Evolutionary conservation across 1,140 invertebrate species (phyloP), one percentile per base, ranked within the genome.

Genomic region (Lordiphosa stackelbergi): DNA sequence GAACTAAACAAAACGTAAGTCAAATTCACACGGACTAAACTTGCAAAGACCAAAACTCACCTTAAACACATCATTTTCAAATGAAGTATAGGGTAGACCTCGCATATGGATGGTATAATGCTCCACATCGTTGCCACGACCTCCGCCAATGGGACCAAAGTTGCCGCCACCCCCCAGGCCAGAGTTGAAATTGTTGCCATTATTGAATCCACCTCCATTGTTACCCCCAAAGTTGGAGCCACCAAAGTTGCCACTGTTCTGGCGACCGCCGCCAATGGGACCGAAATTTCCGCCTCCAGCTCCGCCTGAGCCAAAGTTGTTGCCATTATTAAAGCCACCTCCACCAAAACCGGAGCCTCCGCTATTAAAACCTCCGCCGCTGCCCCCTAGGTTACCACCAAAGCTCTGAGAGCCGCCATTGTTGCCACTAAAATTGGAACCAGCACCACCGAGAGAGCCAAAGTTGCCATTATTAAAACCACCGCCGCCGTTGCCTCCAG

Each of bases 21-120:
- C n/a, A 12, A 5, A 2, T 48, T 2, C 10, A 8, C 13, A 10
- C 8, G 19, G 2, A 5, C 24, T 41, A 19, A 28, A 7, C 5
- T 13, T 48, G 0, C 3, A n/a, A 11, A 0, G 8, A 41, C 1
- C 2, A 5, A 10, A 16, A 43, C 69, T 35, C 22, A 88, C 86
- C 63, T 86, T 87, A 22, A 73, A 85, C 11, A 88, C 69, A 54
- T 88, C 87, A 53, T 85, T 87, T 69, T 87, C 87, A 9, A 81
- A 87, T 4, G 84, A 85, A 49, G 73, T 81, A 34, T 87, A 88
- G 5, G 87, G 87, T 9, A 88, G 61, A 4, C 87, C 87, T 3
- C 86, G 71, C 79, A 88, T 83, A 31, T 87, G 84, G 36, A 88
- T 72, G 16, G 79, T 77, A 19, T 68, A 86, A 34, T 85, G 70